Base-by-base conservation (phyloP, 2,797 vertebrate species). In the Galagoides demidoff region DNA sequence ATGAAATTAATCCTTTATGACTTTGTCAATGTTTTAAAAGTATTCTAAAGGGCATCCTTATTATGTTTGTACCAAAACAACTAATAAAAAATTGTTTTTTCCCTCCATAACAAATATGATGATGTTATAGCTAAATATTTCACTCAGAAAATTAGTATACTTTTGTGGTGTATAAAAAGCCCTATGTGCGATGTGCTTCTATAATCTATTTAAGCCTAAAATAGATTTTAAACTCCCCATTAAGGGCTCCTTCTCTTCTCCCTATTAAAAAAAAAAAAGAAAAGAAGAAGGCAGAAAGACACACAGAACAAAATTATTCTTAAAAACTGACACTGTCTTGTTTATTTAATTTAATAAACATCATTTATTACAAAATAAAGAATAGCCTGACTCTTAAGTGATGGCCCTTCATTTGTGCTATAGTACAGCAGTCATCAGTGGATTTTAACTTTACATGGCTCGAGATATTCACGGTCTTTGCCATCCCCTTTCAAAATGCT, bases 291-390 rank as follows among this genome's bases (percentile, higher is more conserved):
- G 7, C 64, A 74, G 23, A 90, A 95, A 88, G 6, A 27, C 29
- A 57, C 29, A 73, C 7, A 19, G 9, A 23, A 39, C 49, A 77
- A 85, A 77, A 94, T 96, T 92, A 82, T 74, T 68, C 92, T 78
- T 95, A 95, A 98, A 97, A 94, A 16, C 70, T 39, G 39, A 86
- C 55, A 78, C 5, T 7, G 82, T 76, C 71, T 95, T 97, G 29
- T 94, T 97, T 94, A 85, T 96, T 74, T 91, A 97, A 95, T 97
- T 97, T 95, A 93, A 90, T 25, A 79, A 95, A 59, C 25, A 89
- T 93, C 86, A 96, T 76, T 70, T 13, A 87, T 68, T 70, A 34
- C 76, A 85, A 81, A 96, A 74, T 64, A 78, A 93, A 95, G 86
- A 97, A 77, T 27, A 85, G 27, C 17, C 16, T 59, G 64, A 17